Base-by-base conservation (phyloP, 2,888 invertebrate genomes). In the Caenorhabditis drosophilae region DNA sequence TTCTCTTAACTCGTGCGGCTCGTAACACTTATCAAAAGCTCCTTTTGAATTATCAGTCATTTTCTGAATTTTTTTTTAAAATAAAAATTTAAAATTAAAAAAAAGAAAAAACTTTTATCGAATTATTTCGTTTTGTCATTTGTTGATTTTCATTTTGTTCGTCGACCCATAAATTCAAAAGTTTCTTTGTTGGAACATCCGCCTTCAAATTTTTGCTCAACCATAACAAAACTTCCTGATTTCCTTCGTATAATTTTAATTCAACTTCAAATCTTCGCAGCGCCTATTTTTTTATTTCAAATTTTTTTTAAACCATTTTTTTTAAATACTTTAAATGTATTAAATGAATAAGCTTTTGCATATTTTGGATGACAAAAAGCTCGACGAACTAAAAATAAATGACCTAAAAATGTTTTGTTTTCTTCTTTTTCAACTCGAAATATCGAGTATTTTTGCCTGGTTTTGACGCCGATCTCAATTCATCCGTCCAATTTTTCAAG, bases 171-270 rank as follows among this genome's bases (percentile, higher is more conserved):
- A 45, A 27, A 16, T 23, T 27, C 25, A 45, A 23, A 26, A 20
- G 2, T 12, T 15, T 2, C 34, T 12, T 35, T 25, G 4, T 15
- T 22, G 12, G 25, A 9, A 35, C 4, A 20, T 47, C 47, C 3
- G 31, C n/a, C 22, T 47, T 31, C 22, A 47, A 15, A 35, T 35
- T 34, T 31, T 47, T 47, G n/a, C n/a, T 35, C 7, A 47, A 6
- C 47, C 47, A 47, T 9, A 4, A 4, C 34, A 12, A 12, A 4
- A 31, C 31, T 20, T 47, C 47, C 22, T 35, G 31, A 2, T 25
- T 20, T 7, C 58, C 58, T 22, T 63, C 63, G 18, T 45, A 64
- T 7, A 64, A 45, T 22, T 64, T 64, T 20, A 58, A 54, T n/a
- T 64, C 54, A 7, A 58, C 64, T 23, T 53, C 48, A 41, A 64